Evolutionary conservation across 2,888 invertebrate species (phyloP).

Genomic region (Andrena dorsata): DNA sequence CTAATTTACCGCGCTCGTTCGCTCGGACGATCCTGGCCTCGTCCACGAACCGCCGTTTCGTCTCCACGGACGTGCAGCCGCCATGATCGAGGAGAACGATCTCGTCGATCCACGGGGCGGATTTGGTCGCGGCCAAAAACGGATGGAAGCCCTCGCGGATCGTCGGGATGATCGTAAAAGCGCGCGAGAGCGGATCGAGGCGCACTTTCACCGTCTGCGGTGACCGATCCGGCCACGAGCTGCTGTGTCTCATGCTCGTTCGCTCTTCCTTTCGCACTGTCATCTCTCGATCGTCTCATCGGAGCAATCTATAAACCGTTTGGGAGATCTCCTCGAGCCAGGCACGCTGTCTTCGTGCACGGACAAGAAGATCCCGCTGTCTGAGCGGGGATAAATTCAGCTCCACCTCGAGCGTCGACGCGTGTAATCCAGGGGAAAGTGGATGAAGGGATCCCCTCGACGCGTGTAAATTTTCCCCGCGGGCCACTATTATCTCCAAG

Average conservation of each 20-base stretch:
- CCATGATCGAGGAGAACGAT: constrained; percentile 55
- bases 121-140: constrained; percentile 36
- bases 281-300: constrained; percentile 52
- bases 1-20: constrained; percentile 2
- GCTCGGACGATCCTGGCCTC: not conserved
- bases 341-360: not conserved
- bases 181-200: constrained; percentile 77
- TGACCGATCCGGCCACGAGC: constrained; percentile 78
- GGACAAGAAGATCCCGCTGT: not conserved
- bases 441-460: constrained; percentile 11
- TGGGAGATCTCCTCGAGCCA: not conserved
- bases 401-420: not conserved
- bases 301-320: constrained; percentile 3
- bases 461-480: not conserved
- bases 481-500: not conserved
- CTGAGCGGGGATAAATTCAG: not conserved
- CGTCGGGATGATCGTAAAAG: constrained; percentile 78
- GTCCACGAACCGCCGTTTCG: constrained; percentile 48
- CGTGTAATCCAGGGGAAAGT: constrained; percentile 14
- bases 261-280: constrained; percentile 63
- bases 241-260: constrained; percentile 78
- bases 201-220: constrained; percentile 76
- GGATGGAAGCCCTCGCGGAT: constrained; percentile 64
- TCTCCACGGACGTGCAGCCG: constrained; percentile 28
- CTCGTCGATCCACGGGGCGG: constrained; percentile 55